phyloP scores from a whole-genome alignment of 2,797 vertebrate species.

The Sebastes diaconus region DNA sequence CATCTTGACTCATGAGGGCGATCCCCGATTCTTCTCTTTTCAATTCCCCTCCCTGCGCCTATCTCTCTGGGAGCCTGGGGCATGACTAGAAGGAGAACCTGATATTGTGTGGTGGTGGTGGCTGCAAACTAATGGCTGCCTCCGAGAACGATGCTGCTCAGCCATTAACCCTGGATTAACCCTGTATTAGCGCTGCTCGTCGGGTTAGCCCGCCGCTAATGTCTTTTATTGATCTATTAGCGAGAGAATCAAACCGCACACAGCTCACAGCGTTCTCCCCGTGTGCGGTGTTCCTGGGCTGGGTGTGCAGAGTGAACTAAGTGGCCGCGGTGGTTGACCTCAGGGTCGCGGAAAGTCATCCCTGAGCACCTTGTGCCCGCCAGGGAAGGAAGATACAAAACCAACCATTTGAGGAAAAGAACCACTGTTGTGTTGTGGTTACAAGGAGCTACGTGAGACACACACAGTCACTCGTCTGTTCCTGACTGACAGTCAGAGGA shows the following conservation, averaged over 20 bases:
- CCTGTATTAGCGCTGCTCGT: conserved; percentile 77
- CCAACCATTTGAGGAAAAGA: conserved; percentile 18
- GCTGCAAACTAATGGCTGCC: conserved; percentile 71
- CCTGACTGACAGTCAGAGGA: conserved; percentile 7
- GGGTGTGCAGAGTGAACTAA: conserved; percentile 26
- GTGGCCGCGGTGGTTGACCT: conserved; percentile 65
- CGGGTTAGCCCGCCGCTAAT: conserved; percentile 77
- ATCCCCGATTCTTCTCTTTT: conserved; percentile 46
- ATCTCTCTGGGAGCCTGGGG: conserved; percentile 49
- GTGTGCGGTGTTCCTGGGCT: conserved; percentile 25
- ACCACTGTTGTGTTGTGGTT: conserved; percentile 35
- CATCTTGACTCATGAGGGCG: conserved; percentile 50
- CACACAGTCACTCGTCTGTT: conserved; percentile 5
- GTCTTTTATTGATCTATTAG: conserved; percentile 83
- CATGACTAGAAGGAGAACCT: conserved; percentile 50
- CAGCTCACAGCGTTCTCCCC: conserved; percentile 47
- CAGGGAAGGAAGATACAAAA: conserved; percentile 33
- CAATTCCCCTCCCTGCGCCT: conserved; percentile 35
- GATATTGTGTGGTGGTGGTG: conserved; percentile 55
- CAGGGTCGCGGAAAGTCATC: conserved; percentile 42
- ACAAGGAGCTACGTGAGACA: conserved; percentile 23
- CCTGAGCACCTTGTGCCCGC: conserved; percentile 11
- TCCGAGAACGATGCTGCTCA: conserved; percentile 68
- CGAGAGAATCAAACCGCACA: conserved; percentile 65
- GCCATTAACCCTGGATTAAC: conserved; percentile 83